Base-by-base conservation (phyloP, 2,113 vertebrate genomes). In the Tragelaphus scriptus region DNA sequence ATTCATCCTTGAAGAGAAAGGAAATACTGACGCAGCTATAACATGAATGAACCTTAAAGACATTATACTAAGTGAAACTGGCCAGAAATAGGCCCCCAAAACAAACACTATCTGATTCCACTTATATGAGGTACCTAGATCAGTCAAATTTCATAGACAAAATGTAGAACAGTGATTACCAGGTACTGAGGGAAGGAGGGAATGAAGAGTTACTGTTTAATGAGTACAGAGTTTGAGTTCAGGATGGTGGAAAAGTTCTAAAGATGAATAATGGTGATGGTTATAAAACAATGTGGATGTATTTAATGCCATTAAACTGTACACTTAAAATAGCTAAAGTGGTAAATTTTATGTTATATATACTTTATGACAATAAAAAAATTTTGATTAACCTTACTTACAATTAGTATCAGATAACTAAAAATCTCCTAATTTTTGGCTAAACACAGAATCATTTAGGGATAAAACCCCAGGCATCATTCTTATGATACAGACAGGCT, bases 381-480 rank as follows among this genome's bases (percentile, higher is more conserved):
- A 53, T 68, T 49, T 89, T 15, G 8, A 6, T 75, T 88, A 90
- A 81, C 6, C 28, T 94, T 65, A 71, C 25, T 92, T 65, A 79
- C 16, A 4, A 21, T 80, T 56, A 53, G 25, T 85, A 51, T 53
- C 59, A 32, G 49, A 65, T 28, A 75, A 61, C 3, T 30, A 47
- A 16, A 65, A 85, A 56, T 13, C 81, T 81, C 19, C 47, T 68
- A 77, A 82, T 80, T 85, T 53, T 80, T 58, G 44, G 44, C 32
- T 44, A 36, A 85, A 58, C 25, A 53, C 32, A 53, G 86, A 44
- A 80, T 23, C 25, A 86, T 32, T 86, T 53, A 65, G 5, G 56
- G 23, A 68, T 96, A 88, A 91, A 90, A 68, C 19, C 26, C 53
- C 75, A 85, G 58, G 17, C 16, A 82, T 30, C 49, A 17, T 88